Percentiles rank a stretch among this genome's conserved stretches.
These are phyloP conservation scores for Periphyllus acericola DNA, from an alignment of 2,888 invertebrate genomes.

Conservation along the genomic window DNA sequence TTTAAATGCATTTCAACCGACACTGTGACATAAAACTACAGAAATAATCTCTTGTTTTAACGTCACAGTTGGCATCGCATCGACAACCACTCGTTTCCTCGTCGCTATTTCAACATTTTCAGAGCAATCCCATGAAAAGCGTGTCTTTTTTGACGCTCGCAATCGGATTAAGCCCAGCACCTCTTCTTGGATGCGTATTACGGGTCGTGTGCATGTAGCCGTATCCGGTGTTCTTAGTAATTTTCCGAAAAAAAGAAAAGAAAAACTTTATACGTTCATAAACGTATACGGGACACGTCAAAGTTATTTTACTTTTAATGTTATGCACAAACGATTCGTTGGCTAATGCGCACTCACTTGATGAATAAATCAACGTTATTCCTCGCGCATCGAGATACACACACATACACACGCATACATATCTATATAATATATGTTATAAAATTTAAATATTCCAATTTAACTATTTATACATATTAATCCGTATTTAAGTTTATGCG, in stretches of 20 bases:
- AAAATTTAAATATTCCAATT: constrained; percentile 9
- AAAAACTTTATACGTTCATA: not conserved
- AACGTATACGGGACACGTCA: not conserved
- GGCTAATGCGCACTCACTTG: not conserved
- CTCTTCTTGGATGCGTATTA: not conserved
- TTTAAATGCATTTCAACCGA: too few relatives aligned
- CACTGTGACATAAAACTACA: too few relatives aligned
- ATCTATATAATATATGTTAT: not conserved
- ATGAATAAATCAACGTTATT: constrained; percentile 4
- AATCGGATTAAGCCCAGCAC: not conserved
- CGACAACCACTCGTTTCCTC: too few relatives aligned
- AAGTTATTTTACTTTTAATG: constrained; percentile 20
- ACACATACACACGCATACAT: not conserved
- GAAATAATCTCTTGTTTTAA: too few relatives aligned
- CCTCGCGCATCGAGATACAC: not conserved
- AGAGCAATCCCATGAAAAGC: not conserved
- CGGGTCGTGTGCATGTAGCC: not conserved
- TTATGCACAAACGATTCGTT: not conserved
- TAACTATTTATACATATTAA: not conserved
- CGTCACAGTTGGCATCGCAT: too few relatives aligned
- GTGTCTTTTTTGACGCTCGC: not conserved
- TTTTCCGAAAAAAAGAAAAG: not conserved
- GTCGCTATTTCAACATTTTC: too few relatives aligned
- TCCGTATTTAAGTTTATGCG: not conserved
- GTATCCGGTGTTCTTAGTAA: not conserved